Evolutionary conservation across 2,888 invertebrate genomes (phyloP), one percentile per base, ranked within the genome.

Genomic region (Hermaeophaga mercurialis): DNA sequence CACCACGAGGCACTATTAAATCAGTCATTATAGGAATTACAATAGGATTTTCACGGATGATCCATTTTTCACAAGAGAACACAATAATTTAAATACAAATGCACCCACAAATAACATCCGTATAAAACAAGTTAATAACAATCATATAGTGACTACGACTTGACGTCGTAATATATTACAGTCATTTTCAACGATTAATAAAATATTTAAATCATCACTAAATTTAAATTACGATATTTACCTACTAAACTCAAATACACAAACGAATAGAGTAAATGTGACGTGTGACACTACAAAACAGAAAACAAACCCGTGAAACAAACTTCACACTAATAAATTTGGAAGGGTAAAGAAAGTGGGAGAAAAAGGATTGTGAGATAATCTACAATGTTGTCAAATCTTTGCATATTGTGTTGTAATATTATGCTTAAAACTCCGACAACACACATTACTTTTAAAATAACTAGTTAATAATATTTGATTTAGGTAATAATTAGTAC

Each of bases 1-100:
- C 79, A 56, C 78, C 78, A 44, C 79, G 74, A 49, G 77, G 72
- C 60, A 78, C 73, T 34, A 78, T 67, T 64, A 78, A 67, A 56
- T 78, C 78, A 53, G 78, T 78, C 78, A 78, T 78, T 55, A 67
- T 56, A 59, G 28, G 26, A n/a, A n/a, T 34, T 49, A 19, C 28
- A 36, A 36, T 36, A 7, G 15, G n/a, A 39, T n/a, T 39, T 48
- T 48, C 22, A 48, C 15, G 26, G 39, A 38, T 48, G 28, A 26
- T 48, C 39, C 48, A 48, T 48, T 48, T 48, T 48, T 19, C 12
- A 44, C 26, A 28, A n/a, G 12, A 6, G 28, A 46, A 11, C 33
- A 18, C 31, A 33, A 14, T 22, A 4, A n/a, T n/a, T n/a, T n/a
- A n/a, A 15, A 36, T 9, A 18, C 12, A 6, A 45, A 19, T 17